A percentile compares a stretch with the other conserved stretches of the same genome.
Evolutionary conservation across 1,140 invertebrate species (phyloP).

Genomic region (Cecropterus lyciades): DNA sequence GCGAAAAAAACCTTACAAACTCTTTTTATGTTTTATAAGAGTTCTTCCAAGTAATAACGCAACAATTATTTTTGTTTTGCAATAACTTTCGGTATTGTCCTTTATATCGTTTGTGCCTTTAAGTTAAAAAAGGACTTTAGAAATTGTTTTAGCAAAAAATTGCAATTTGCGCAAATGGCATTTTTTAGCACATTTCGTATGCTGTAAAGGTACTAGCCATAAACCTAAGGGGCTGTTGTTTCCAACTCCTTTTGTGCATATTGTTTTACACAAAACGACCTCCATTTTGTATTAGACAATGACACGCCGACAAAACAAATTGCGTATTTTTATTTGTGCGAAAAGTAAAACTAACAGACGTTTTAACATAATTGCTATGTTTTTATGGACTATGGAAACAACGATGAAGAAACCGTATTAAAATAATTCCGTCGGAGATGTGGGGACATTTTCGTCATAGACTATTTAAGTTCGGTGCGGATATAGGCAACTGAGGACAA

Average conservation of each 20-base stretch:
- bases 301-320: slow-evolving; percentile 48
- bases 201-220: slow-evolving; percentile 50
- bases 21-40: neutral
- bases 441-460: slow-evolving; percentile 22
- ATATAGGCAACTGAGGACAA: slow-evolving; percentile 76
- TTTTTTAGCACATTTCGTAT: slow-evolving; percentile 53
- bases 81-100: slow-evolving; percentile 44
- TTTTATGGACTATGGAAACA: slow-evolving; percentile 2
- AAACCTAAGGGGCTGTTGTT: slow-evolving; percentile 52
- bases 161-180: slow-evolving; percentile 74
- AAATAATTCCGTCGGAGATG: slow-evolving; percentile 14
- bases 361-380: slow-evolving; percentile 24
- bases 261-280: slow-evolving; percentile 15
- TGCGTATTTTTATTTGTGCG: slow-evolving; percentile 47
- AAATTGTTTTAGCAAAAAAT: slow-evolving; percentile 55
- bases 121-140: slow-evolving; percentile 50
- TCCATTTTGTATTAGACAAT: slow-evolving; percentile 42
- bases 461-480: slow-evolving; percentile 59
- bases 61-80: slow-evolving; percentile 35
- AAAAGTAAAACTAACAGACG: slow-evolving; percentile 45
- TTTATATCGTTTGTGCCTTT: slow-evolving; percentile 43
- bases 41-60: neutral
- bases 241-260: slow-evolving; percentile 45
- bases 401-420: neutral
- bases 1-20: neutral